A percentile compares a stretch with the other conserved stretches of the same genome.
Conservation (phyloP, 2,113 vertebrate genomes). For the Callochromis pleurospilus region DNA sequence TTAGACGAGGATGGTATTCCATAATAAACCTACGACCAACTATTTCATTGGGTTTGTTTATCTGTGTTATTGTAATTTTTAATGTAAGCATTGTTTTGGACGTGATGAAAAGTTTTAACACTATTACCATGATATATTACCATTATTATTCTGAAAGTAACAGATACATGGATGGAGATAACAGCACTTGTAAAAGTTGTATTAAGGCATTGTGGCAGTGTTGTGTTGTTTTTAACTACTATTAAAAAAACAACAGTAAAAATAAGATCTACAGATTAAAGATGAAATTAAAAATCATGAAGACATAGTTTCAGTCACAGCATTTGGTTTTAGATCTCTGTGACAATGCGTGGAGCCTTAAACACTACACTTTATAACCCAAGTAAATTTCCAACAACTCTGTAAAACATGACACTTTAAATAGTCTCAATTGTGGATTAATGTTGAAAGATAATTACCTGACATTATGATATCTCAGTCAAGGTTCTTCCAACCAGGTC, state of each 20-base stretch:
- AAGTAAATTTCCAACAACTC: background rate
- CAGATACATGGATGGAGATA: rapidly evolving
- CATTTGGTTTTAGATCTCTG: background rate
- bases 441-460: no score
- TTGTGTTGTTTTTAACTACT: no score
- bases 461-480: no score
- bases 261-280: rapidly evolving
- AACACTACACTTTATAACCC: background rate
- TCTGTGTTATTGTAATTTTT: rapidly evolving
- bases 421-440: no score
- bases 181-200: rapidly evolving
- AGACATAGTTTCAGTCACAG: background rate
- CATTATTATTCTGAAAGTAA: background rate
- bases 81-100: background rate
- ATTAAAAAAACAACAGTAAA: no score
- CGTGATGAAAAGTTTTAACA: background rate
- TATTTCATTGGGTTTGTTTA: background rate
- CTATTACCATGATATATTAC: rapidly evolving
- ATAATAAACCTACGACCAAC: rapidly evolving
- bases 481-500: background rate
- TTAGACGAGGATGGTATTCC: rapidly evolving
- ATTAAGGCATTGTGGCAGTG: background rate
- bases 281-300: background rate
- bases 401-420: background rate
- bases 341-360: rapidly evolving